Conservation (phyloP, 2,113 vertebrate genomes). For the Synodontis membranacea region DNA sequence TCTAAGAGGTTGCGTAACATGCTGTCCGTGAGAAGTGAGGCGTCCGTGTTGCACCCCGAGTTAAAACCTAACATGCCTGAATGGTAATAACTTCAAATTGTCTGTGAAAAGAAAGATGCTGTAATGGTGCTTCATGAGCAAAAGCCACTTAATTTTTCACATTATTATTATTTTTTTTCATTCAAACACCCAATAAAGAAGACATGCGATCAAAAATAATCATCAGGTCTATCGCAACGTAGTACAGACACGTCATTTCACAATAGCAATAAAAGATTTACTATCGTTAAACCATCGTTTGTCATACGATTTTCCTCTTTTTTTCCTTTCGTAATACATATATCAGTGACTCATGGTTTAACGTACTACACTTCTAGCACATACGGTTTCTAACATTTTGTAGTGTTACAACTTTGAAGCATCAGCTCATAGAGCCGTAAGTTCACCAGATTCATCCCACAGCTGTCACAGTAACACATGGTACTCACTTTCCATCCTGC, state of each 20-base stretch:
- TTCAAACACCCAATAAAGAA: not conserved
- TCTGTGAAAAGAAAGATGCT: not conserved
- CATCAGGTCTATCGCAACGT: not conserved
- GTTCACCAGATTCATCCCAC: not conserved
- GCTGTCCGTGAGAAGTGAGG: not conserved
- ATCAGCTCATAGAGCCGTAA: not conserved
- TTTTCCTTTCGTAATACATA: not conserved
- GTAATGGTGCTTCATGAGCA: not conserved
- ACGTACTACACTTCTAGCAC: not conserved
- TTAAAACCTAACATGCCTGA: not conserved
- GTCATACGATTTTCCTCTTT: not conserved
- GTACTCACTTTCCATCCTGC: conserved; percentile 24
- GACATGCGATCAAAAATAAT: not conserved
- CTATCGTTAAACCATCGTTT: not conserved
- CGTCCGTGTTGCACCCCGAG: not conserved
- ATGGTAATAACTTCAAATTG: not conserved
- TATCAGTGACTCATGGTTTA: not conserved
- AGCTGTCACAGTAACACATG: conserved; percentile 13
- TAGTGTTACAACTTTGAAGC: not conserved
- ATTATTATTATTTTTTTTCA: not conserved
- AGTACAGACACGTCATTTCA: not conserved
- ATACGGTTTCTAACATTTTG: not conserved
- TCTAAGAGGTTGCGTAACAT: not conserved
- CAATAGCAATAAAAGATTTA: not conserved
- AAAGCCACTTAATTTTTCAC: not conserved